A percentile compares a stretch with the other conserved stretches of the same genome.
phyloP scores from a whole-genome alignment of 2,888 invertebrate genomes.

The Mechanitis messenoides region DNA sequence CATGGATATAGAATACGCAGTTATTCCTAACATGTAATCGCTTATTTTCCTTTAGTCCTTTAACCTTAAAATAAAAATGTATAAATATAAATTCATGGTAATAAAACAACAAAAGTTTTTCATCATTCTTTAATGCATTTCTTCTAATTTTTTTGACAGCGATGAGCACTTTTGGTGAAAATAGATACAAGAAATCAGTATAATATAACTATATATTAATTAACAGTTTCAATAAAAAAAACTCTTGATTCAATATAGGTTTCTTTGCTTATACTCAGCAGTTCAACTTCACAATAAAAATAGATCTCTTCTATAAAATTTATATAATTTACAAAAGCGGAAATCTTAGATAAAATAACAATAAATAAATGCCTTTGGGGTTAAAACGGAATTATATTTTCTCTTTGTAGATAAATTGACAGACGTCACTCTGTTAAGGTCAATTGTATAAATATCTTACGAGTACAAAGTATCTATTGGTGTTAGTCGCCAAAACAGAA shows the following conservation, averaged over 20 bases:
- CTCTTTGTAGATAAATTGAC: constrained; percentile 73
- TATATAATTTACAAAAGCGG: constrained; percentile 74
- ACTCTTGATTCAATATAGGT: constrained; percentile 57
- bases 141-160: constrained; percentile 79
- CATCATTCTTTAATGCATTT: constrained; percentile 78
- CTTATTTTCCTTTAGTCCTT: no score
- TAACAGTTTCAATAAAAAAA: constrained; percentile 68
- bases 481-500: constrained; percentile 72
- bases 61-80: not conserved
- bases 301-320: constrained; percentile 77
- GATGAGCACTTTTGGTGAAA: constrained; percentile 85
- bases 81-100: constrained; percentile 3
- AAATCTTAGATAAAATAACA: constrained; percentile 67
- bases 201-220: constrained; percentile 57
- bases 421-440: constrained; percentile 70
- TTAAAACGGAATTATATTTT: constrained; percentile 63
- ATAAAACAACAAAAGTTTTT: constrained; percentile 55
- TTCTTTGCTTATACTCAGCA: constrained; percentile 61
- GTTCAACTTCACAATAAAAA: constrained; percentile 75
- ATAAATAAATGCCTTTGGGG: constrained; percentile 72
- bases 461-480: constrained; percentile 72
- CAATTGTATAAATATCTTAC: constrained; percentile 72
- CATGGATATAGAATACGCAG: no score
- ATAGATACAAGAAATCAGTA: constrained; percentile 74
- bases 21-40: no score